Percentiles rank a stretch among this genome's conserved stretches.
Conservation (phyloP, 2,113 vertebrate species). For the Propithecus coquereli region DNA sequence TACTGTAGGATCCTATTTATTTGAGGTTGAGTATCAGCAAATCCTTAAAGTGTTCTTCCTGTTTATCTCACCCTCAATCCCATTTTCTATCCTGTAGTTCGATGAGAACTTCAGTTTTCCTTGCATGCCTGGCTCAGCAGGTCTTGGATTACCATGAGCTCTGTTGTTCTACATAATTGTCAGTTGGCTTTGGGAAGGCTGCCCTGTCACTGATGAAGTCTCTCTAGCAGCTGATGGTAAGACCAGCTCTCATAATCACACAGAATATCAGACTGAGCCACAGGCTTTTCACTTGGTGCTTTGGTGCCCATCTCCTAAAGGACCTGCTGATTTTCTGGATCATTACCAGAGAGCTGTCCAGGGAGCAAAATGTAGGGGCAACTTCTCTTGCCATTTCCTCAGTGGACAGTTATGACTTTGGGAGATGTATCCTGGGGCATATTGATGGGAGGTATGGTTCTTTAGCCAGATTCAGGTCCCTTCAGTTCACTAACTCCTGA, state of each 20-base stretch:
- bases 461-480: neutral
- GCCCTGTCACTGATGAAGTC: neutral
- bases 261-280: neutral
- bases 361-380: neutral
- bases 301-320: neutral
- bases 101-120: neutral
- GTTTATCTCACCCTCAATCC: neutral
- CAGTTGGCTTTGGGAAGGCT: neutral
- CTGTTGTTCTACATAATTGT: neutral
- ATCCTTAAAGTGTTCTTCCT: neutral
- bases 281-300: neutral
- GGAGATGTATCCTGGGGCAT: neutral
- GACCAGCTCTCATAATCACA: neutral
- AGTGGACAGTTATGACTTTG: neutral
- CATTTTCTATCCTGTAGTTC: neutral
- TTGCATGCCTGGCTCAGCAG: neutral
- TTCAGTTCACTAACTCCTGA: neutral
- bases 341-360: neutral
- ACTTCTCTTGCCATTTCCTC: neutral
- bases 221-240: neutral
- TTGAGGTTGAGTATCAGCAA: neutral
- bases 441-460: neutral
- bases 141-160: neutral
- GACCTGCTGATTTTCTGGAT: neutral
- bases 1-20: neutral